A percentile compares a stretch with the other conserved stretches of the same genome.
Evolutionary conservation across 2,113 vertebrate genomes (phyloP).

Genomic region (Aphelocoma coerulescens): DNA sequence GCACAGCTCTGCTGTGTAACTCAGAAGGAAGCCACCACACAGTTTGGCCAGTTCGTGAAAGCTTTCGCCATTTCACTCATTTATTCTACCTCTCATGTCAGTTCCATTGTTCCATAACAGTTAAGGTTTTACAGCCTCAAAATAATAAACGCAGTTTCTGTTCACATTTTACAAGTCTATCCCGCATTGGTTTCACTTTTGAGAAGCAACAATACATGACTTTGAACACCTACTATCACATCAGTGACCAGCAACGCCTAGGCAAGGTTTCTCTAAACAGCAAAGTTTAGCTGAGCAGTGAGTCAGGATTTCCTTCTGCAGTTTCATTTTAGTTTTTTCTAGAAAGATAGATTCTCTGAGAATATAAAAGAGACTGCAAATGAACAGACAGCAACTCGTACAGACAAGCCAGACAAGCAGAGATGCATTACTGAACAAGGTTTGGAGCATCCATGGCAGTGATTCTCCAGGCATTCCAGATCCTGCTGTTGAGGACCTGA

Average conservation of each 20-base stretch:
- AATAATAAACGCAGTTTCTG: slow-evolving; percentile 28
- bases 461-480: neutral
- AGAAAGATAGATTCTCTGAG: slow-evolving; percentile 33
- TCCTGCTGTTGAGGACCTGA: neutral
- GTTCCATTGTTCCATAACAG: slow-evolving; percentile 35
- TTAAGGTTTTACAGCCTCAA: slow-evolving; percentile 51
- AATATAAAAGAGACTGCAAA: slow-evolving; percentile 10
- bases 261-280: neutral
- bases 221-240: slow-evolving; percentile 42
- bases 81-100: slow-evolving; percentile 53
- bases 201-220: slow-evolving; percentile 54
- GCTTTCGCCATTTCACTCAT: slow-evolving; percentile 45
- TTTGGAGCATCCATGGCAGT: neutral
- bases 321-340: slow-evolving; percentile 14
- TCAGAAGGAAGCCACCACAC: slow-evolving; percentile 17
- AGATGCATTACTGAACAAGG: neutral
- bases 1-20: neutral
- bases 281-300: neutral
- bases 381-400: neutral
- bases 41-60: neutral
- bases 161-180: slow-evolving; percentile 46
- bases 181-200: slow-evolving; percentile 6
- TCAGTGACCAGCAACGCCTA: slow-evolving; percentile 22
- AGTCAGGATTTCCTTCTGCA: slow-evolving; percentile 7
- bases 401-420: slow-evolving; percentile 11